phyloP scores from a whole-genome alignment of 1,140 invertebrate species.

The Hormaphis cornu region DNA sequence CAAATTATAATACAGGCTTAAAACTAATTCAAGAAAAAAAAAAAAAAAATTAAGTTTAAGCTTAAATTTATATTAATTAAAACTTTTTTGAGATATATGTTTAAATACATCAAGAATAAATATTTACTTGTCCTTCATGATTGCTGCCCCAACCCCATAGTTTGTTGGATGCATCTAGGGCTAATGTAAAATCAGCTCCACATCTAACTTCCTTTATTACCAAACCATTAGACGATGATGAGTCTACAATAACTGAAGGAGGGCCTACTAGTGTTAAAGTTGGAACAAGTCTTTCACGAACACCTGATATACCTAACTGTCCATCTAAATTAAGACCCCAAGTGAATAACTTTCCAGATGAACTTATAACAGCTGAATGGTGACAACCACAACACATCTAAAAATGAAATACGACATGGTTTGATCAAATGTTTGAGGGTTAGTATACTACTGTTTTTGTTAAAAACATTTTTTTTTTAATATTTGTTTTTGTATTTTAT shows the following conservation, averaged over 20 bases:
- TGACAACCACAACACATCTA: constrained; percentile 58
- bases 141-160: constrained; percentile 58
- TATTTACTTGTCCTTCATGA: constrained; percentile 48
- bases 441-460: too few species aligned
- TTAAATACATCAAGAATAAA: too few species aligned
- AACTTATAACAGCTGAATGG: constrained; percentile 57
- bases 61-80: too few species aligned
- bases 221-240: constrained; percentile 25
- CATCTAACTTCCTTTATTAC: constrained; percentile 47
- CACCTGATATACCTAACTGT: constrained; percentile 54
- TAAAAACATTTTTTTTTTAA: not conserved
- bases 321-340: constrained; percentile 64
- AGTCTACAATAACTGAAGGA: constrained; percentile 33
- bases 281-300: constrained; percentile 45
- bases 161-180: constrained; percentile 49
- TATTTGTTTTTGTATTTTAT: not conserved
- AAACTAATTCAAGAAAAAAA: too few species aligned
- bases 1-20: too few species aligned
- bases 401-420: constrained; percentile 33
- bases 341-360: constrained; percentile 53
- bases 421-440: too few species aligned
- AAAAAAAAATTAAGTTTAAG: too few species aligned
- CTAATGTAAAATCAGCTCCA: constrained; percentile 62
- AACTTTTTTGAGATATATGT: too few species aligned
- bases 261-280: constrained; percentile 42